These are phyloP conservation scores for Melanotaenia boesemani DNA, from an alignment of 2,797 vertebrate genomes.

Conservation along the genomic window DNA sequence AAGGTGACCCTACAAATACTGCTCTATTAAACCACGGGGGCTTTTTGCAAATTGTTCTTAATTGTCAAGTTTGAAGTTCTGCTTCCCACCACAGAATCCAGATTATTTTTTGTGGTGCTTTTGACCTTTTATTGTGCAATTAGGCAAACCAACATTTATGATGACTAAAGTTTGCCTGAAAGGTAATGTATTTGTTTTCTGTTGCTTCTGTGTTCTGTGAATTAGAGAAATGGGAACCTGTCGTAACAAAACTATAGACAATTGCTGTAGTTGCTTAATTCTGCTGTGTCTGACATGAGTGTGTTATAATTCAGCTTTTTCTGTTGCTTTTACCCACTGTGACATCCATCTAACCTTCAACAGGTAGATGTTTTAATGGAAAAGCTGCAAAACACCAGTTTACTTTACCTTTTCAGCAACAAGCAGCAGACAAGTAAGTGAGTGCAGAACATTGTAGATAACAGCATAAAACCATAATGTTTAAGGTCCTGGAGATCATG, in stretches of 20 bases:
- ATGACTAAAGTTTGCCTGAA: background rate
- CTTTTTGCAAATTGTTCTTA: conserved; percentile 16
- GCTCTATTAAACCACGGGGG: background rate
- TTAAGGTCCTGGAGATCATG: background rate
- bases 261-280: background rate
- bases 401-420: background rate
- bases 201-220: background rate
- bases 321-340: no score
- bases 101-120: no score
- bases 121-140: background rate
- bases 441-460: background rate
- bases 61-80: conserved; percentile 2
- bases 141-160: conserved; percentile 5
- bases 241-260: background rate
- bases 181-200: background rate
- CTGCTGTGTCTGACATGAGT: no score
- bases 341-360: background rate
- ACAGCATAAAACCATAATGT: background rate
- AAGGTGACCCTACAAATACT: background rate
- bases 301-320: background rate
- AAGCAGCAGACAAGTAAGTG: background rate
- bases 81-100: no score
- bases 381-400: background rate
- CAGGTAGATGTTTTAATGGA: background rate
- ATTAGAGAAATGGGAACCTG: background rate